Conservation (phyloP, 2,888 invertebrate species). For the Boloria euphrosyne region DNA sequence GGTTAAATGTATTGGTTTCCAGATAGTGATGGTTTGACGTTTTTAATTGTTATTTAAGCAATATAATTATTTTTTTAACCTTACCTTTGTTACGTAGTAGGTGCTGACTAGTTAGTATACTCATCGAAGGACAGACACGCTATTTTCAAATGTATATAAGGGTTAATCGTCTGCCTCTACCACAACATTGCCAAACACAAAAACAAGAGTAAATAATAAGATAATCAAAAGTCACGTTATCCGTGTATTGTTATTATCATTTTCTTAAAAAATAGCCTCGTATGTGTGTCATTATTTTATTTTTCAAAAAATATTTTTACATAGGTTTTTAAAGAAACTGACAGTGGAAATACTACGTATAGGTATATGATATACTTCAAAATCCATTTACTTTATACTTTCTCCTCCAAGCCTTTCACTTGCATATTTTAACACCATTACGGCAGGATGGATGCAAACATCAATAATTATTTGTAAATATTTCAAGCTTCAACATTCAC, state of each 20-base stretch:
- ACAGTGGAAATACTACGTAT: too few species aligned
- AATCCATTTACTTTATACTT: conserved; percentile 13
- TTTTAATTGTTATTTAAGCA: not conserved
- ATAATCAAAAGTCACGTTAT: too few species aligned
- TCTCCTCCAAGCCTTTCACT: conserved; percentile 23
- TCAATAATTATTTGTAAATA: not conserved
- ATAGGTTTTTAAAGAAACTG: too few species aligned
- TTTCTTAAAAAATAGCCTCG: too few species aligned
- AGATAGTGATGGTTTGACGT: conserved; percentile 1
- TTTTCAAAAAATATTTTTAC: not conserved
- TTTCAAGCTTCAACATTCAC: conserved; percentile 5
- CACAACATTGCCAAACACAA: too few species aligned
- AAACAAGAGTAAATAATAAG: too few species aligned
- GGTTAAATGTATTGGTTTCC: conserved; percentile 25
- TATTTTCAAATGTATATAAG: not conserved
- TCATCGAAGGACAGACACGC: not conserved
- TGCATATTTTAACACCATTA: conserved; percentile 19
- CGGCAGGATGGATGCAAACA: conserved; percentile 14
- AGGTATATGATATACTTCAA: not conserved
- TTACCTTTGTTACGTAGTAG: too few species aligned
- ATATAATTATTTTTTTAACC: too few species aligned
- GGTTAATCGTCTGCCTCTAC: too few species aligned
- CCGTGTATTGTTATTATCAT: too few species aligned
- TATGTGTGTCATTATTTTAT: not conserved
- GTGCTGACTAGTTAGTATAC: too few species aligned